Percentiles rank a stretch among this genome's conserved stretches.
Conservation (phyloP, 1,140 invertebrate species). For the Trypoxylus dichotomus region DNA sequence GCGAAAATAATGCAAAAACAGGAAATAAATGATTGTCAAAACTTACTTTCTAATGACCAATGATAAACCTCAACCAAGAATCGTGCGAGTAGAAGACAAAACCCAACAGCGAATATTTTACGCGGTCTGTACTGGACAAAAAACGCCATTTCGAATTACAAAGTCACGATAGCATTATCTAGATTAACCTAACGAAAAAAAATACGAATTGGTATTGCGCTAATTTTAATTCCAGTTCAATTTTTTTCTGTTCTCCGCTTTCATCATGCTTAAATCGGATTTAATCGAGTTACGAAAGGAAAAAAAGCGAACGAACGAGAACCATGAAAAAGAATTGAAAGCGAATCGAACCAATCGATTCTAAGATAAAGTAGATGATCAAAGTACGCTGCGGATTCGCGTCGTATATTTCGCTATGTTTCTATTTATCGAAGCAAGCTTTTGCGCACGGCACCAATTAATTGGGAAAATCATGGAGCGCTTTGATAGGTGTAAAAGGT, state of each 20-base stretch:
- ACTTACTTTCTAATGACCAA: background rate
- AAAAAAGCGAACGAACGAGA: background rate
- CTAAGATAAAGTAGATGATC: background rate
- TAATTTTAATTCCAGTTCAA: background rate
- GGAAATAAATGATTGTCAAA: background rate
- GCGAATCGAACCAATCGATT: background rate
- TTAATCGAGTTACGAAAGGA: background rate
- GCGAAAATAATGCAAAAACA: no score
- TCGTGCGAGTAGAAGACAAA: background rate
- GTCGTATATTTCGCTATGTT: background rate
- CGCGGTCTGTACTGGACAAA: background rate
- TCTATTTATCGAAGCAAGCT: background rate
- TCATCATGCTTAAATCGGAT: background rate
- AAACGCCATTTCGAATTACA: background rate
- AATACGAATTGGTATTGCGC: background rate
- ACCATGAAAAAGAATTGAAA: background rate
- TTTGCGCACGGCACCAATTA: conserved; percentile 23
- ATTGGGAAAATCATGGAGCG: background rate
- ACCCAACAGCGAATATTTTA: background rate
- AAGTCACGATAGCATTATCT: background rate
- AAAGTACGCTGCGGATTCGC: background rate
- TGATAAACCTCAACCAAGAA: background rate
- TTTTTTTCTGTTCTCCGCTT: background rate
- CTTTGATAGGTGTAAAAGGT: background rate
- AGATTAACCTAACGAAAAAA: background rate